phyloP scores from a whole-genome alignment of 2,797 vertebrate species.

The Lates japonicus region DNA sequence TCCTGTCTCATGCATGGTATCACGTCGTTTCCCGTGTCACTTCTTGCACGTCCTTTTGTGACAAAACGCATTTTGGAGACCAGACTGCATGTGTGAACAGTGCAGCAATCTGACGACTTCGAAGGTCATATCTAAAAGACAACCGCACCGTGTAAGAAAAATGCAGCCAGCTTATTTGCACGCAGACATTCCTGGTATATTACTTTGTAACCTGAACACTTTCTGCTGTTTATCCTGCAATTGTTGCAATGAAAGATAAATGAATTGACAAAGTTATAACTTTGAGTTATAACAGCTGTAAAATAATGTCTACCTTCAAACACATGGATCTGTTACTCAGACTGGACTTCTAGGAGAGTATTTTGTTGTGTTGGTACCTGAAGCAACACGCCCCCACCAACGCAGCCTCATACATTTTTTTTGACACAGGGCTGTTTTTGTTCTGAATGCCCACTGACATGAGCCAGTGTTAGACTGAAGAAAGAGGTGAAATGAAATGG shows the following conservation, averaged over 20 bases:
- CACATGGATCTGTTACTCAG: background rate
- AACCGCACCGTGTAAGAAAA: background rate
- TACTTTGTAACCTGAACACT: slow-evolving; percentile 20
- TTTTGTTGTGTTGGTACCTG: slow-evolving; percentile 9
- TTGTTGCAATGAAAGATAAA: too few species aligned
- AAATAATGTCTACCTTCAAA: background rate
- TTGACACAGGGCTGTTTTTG: background rate
- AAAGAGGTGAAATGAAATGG: background rate
- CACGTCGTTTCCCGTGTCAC: too few species aligned
- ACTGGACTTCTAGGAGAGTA: background rate
- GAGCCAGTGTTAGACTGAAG: background rate
- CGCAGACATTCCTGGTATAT: background rate
- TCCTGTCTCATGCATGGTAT: too few species aligned
- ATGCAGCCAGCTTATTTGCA: background rate
- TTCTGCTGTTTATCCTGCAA: slow-evolving; percentile 6
- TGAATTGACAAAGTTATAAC: too few species aligned
- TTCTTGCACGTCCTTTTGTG: too few species aligned
- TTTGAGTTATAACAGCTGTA: background rate
- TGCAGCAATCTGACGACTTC: too few species aligned
- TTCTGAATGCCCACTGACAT: background rate
- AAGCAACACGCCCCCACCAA: background rate
- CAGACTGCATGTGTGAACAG: too few species aligned
- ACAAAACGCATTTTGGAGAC: too few species aligned
- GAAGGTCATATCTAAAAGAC: background rate
- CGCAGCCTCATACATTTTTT: background rate